Evolutionary conservation across 2,113 vertebrate species (phyloP).

Genomic region (Gasterosteus aculeatus): DNA sequence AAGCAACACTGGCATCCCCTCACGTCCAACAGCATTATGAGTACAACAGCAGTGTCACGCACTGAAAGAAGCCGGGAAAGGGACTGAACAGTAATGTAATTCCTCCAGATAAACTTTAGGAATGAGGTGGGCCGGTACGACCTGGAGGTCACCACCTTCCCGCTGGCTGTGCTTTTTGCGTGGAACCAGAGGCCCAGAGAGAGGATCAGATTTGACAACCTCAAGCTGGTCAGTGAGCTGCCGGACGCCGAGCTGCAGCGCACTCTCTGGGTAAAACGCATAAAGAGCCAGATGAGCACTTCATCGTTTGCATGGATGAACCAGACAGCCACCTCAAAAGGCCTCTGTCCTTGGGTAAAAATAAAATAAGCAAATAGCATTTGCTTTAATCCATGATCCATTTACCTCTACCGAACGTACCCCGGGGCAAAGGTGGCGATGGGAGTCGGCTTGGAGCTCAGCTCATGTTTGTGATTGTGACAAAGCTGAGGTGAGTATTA

Average conservation of each 20-base stretch:
- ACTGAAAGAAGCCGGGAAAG: not conserved
- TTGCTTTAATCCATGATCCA: conserved; percentile 16
- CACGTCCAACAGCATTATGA: conserved; percentile 99
- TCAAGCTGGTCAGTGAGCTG: conserved; percentile 96
- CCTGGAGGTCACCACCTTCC: conserved; percentile 98
- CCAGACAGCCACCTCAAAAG: conserved; percentile 20
- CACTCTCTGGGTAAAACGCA: conserved; percentile 93
- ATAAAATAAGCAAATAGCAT: conserved; percentile 7
- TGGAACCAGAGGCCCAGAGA: conserved; percentile 99
- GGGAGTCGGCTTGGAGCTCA: not conserved
- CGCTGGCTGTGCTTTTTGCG: conserved; percentile 95
- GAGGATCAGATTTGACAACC: conserved; percentile 99
- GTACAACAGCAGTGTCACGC: conserved; percentile 50
- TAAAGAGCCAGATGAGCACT: conserved; percentile 49
- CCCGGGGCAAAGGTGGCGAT: conserved; percentile 32
- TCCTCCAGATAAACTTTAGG: conserved; percentile 94
- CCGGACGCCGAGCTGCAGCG: conserved; percentile 97
- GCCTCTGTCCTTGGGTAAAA: conserved; percentile 36
- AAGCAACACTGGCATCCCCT: conserved; percentile 99
- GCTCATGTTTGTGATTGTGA: conserved; percentile 1
- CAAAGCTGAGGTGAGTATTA: conserved; percentile 73
- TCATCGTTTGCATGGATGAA: conserved; percentile 46
- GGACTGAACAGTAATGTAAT: not conserved
- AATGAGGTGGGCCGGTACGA: conserved; percentile 99
- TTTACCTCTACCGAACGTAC: not conserved